Evolutionary conservation across 2,888 invertebrate species (phyloP).

Genomic region (Rhagonycha fulva): DNA sequence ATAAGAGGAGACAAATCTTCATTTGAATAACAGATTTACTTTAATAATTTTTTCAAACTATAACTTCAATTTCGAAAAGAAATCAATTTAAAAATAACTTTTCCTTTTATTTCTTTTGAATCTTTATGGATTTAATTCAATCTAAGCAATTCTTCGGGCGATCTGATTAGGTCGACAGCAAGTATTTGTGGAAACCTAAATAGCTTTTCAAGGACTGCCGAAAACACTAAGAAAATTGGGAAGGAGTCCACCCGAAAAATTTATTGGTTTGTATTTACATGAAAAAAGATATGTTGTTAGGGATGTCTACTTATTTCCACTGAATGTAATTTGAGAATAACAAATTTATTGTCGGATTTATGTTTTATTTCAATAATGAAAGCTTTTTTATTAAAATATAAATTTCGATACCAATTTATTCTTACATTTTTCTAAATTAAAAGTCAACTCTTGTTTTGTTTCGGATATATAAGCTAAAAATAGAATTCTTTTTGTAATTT

Average conservation of each 20-base stretch:
- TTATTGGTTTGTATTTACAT: constrained; percentile 11
- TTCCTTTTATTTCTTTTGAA: background rate
- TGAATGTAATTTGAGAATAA: constrained; percentile 5
- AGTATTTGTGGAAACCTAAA: constrained; percentile 18
- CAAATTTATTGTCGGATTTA: constrained; percentile 5
- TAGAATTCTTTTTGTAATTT: constrained; percentile 31
- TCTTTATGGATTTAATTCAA: constrained; percentile 23
- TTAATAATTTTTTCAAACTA: background rate
- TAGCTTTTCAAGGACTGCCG: constrained; percentile 9
- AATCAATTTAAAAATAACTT: background rate
- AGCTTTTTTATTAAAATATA: background rate
- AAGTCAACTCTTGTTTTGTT: background rate
- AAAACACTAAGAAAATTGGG: constrained; percentile 4
- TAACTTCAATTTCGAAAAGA: background rate
- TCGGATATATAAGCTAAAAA: background rate
- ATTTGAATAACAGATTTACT: background rate
- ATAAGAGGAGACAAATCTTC: background rate
- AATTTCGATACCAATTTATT: background rate
- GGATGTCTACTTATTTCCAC: constrained; percentile 10
- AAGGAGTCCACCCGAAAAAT: constrained; percentile 2
- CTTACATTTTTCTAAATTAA: background rate
- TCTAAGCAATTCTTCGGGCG: constrained; percentile 22
- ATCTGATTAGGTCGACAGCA: constrained; percentile 20
- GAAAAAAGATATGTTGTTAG: constrained; percentile 7
- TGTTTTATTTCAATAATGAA: background rate